These are phyloP conservation scores for Sciurus niger DNA, from an alignment of 2,113 vertebrate species.

Conservation along the genomic window DNA sequence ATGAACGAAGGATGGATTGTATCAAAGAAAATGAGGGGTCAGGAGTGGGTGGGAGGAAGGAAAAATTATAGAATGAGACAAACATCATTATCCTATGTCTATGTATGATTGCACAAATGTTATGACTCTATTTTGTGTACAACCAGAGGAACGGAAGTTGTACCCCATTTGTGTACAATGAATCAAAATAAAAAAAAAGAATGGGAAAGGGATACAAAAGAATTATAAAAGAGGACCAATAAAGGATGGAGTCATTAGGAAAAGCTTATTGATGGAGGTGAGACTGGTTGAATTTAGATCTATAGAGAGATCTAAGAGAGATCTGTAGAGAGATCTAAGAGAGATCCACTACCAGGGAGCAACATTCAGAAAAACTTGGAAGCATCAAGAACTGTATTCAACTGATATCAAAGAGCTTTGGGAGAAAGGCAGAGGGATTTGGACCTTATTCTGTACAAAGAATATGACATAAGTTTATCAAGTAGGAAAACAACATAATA, in stretches of 20 bases:
- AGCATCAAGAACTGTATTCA: background rate
- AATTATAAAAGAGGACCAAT: conserved; percentile 32
- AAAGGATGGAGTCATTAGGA: background rate
- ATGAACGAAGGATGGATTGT: no score
- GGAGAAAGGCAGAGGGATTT: conserved; percentile 45
- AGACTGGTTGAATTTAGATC: conserved; percentile 37
- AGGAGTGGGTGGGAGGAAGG: no score
- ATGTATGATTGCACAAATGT: no score
- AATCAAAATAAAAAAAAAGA: no score
- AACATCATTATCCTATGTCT: no score
- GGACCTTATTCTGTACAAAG: conserved; percentile 29
- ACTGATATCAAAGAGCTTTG: conserved; percentile 45
- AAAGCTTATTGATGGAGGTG: conserved; percentile 14
- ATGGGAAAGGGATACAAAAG: no score
- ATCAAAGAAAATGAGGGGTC: no score
- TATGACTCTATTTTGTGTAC: no score
- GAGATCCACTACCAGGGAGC: background rate
- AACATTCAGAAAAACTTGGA: background rate
- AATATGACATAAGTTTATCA: conserved; percentile 40
- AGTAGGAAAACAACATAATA: background rate
- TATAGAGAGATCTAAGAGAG: background rate
- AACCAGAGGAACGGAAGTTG: no score
- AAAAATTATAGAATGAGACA: no score
- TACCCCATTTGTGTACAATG: no score
- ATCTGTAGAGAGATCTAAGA: background rate